Percentiles rank a stretch among this genome's conserved stretches.
phyloP scores from a whole-genome alignment of 2,113 vertebrate genomes.

The Seriola dumerili region DNA sequence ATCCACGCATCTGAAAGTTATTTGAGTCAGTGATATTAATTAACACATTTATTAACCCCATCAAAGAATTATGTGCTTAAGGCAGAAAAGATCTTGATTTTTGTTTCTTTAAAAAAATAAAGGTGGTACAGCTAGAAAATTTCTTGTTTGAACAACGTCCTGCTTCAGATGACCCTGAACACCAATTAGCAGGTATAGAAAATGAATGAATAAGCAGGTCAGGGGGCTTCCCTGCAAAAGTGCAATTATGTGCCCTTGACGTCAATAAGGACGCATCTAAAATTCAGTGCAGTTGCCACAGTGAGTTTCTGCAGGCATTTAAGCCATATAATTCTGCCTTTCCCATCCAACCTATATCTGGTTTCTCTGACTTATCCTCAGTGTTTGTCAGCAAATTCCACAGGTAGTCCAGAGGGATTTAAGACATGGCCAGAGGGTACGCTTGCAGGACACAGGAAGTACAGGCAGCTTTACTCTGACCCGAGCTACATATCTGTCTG shows the following conservation, averaged over 20 bases:
- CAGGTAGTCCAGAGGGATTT: conserved; percentile 39
- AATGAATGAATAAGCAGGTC: not conserved
- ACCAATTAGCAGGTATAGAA: conserved; percentile 14
- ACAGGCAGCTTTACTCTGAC: conserved; percentile 26
- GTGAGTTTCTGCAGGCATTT: not conserved
- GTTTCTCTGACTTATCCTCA: conserved; percentile 20
- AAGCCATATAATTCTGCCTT: not conserved
- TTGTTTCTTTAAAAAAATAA: not conserved
- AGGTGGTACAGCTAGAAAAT: not conserved
- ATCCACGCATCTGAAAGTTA: not conserved
- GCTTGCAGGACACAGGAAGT: conserved; percentile 33
- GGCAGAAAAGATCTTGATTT: not conserved
- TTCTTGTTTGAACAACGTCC: not conserved
- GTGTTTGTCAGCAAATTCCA: conserved; percentile 50
- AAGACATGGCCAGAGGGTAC: conserved; percentile 20
- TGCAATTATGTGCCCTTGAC: not conserved
- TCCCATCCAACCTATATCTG: not conserved
- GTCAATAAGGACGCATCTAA: not conserved
- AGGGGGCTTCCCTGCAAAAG: not conserved
- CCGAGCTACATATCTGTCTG: conserved; percentile 11
- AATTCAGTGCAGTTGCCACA: not conserved
- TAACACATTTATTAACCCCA: not conserved
- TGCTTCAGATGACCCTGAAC: not conserved
- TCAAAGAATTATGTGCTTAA: not conserved
- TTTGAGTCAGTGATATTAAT: not conserved